phyloP scores from a whole-genome alignment of 2,888 invertebrate species.

The Aphrophora alni region DNA sequence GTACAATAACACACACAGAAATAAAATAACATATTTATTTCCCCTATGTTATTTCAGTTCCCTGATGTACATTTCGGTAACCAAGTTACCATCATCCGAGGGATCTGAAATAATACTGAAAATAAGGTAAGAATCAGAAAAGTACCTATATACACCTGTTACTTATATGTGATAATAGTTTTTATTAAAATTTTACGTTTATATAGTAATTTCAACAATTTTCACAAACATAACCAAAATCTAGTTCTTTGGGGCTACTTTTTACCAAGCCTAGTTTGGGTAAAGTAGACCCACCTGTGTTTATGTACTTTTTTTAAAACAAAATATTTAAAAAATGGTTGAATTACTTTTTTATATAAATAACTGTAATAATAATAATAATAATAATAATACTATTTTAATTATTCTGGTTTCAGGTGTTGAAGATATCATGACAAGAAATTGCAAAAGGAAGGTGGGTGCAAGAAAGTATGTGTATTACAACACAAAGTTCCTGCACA shows the following conservation, averaged over 20 bases:
- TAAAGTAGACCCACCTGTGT: background rate
- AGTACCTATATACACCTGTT: constrained; percentile 7
- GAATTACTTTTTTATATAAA: background rate
- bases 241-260: constrained; percentile 21
- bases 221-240: background rate
- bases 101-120: too few relatives aligned
- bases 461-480: constrained; percentile 42
- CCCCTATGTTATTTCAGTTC: too few relatives aligned
- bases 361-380: background rate
- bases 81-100: too few relatives aligned
- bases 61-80: too few relatives aligned
- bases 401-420: constrained; percentile 20
- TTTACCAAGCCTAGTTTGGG: constrained; percentile 13
- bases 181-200: background rate
- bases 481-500: constrained; percentile 31
- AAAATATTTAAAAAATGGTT: background rate
- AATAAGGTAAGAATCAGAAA: constrained; percentile 24
- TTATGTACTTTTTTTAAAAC: background rate
- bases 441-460: constrained; percentile 36
- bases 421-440: constrained; percentile 15
- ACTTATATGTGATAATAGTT: constrained; percentile 11
- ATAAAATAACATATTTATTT: too few relatives aligned
- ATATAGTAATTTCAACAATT: background rate
- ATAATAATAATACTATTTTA: constrained; percentile 23
- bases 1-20: too few relatives aligned